Evolutionary conservation across 2,113 vertebrate genomes (phyloP), one percentile per base, ranked within the genome.

Genomic region (Gymnorhina tibicen): DNA sequence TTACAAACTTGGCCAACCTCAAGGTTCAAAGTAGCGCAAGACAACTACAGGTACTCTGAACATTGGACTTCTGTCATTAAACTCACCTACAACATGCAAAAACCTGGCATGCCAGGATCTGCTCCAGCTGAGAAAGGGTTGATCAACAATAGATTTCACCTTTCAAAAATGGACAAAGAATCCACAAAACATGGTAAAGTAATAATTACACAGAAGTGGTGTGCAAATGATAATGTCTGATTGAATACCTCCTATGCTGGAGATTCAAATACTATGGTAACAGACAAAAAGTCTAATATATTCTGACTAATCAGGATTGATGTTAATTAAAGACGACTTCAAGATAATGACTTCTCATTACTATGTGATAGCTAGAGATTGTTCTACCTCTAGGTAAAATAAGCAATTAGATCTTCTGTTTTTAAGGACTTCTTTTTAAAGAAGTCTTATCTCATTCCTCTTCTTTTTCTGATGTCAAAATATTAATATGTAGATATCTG

Each of bases 311-410:
- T 98, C 97, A 98, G 96, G 95, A 98, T 97, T 98, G 98, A 98
- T 98, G 97, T 97, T 98, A 98, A 98, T 98, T 98, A 98, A 98
- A 97, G 96, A 98, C 79, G 96, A 98, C 96, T 97, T 96, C 96
- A 94, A 97, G 98, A 98, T 98, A 98, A 98, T 98, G 97, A 98
- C 97, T 98, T 98, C 97, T 97, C 97, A 98, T 98, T 98, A 98
- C 96, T 93, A 95, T 90, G 96, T 97, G 97, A 96, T 97, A 97
- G 96, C 97, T 98, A 93, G 95, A 98, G 97, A 98, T 98, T 97
- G 97, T 91, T 98, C 97, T 98, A 96, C 90, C 97, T 98, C 94
- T 91, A 98, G 96, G 95, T 98, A 98, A 98, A 98, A 98, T 96
- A 97, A 95, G 95, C 97, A 98, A 97, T 98, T 98, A 97, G 94